phyloP scores from a whole-genome alignment of 2,797 vertebrate species.

The Sebastes hopkinsi region DNA sequence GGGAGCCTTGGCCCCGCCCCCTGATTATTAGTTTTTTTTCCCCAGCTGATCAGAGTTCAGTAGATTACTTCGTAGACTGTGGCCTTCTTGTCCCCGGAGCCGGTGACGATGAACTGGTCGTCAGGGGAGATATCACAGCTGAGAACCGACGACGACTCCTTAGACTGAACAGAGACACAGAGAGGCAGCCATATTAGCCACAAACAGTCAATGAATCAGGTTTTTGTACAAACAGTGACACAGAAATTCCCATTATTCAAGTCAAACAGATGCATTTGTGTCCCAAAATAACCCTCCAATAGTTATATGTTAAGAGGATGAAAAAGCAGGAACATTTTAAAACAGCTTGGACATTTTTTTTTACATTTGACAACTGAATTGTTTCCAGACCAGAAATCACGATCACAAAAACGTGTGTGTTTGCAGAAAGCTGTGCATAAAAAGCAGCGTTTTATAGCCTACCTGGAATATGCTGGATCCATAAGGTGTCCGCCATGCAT shows the following conservation, averaged over 20 bases:
- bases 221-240: background rate
- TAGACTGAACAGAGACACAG: conserved; percentile 77
- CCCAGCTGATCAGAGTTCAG: conserved; percentile 75
- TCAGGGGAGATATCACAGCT: conserved; percentile 90
- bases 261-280: background rate
- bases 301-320: background rate
- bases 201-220: background rate
- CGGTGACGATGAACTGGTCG: conserved; percentile 87
- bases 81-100: conserved; percentile 92
- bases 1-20: conserved; percentile 49
- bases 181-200: background rate
- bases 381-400: background rate
- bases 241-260: background rate
- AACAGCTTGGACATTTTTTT: background rate
- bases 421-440: background rate
- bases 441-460: background rate
- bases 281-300: background rate
- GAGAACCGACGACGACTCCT: conserved; percentile 85
- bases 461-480: conserved; percentile 86
- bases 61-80: conserved; percentile 93
- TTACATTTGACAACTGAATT: background rate
- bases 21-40: conserved; percentile 20
- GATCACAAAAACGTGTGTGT: background rate
- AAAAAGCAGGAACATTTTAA: background rate
- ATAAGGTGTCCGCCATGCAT: conserved; percentile 88